Conservation (phyloP, 2,113 vertebrate genomes). For the Xenotilapia caudafasciata region DNA sequence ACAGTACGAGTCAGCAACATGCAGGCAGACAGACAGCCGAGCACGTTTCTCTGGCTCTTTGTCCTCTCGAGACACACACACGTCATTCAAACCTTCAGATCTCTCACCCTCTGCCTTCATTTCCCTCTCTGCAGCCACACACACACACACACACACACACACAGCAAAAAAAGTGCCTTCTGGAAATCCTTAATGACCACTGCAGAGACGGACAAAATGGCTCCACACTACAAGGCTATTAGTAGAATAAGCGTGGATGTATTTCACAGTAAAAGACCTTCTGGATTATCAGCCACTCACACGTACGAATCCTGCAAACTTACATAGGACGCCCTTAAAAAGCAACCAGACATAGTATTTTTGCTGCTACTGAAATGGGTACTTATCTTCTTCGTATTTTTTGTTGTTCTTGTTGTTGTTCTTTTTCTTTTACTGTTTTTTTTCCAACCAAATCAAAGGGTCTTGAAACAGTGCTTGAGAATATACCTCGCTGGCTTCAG, state of each 20-base stretch:
- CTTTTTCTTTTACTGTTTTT: slow-evolving; percentile 27
- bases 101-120: slow-evolving; percentile 14
- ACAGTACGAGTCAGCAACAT: not conserved
- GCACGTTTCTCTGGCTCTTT: slow-evolving; percentile 20
- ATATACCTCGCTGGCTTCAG: slow-evolving; percentile 46
- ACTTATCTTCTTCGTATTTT: slow-evolving; percentile 5
- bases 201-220: slow-evolving; percentile 85
- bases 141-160: not conserved
- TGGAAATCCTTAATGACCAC: slow-evolving; percentile 86
- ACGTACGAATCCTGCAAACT: slow-evolving; percentile 46
- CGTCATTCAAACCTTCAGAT: not conserved
- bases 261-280: slow-evolving; percentile 53
- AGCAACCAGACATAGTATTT: slow-evolving; percentile 51
- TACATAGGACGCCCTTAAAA: slow-evolving; percentile 50
- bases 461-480: slow-evolving; percentile 67
- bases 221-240: slow-evolving; percentile 63
- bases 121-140: slow-evolving; percentile 7
- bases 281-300: slow-evolving; percentile 52
- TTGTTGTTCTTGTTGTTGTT: slow-evolving; percentile 11
- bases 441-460: slow-evolving; percentile 65
- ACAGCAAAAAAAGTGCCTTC: slow-evolving; percentile 91
- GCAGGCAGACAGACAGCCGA: slow-evolving; percentile 27
- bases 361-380: slow-evolving; percentile 72
- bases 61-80: not conserved
- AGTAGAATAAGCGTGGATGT: slow-evolving; percentile 59